Evolutionary conservation across 2,888 invertebrate species (phyloP).

Genomic region (Watsonalla cultraria): DNA sequence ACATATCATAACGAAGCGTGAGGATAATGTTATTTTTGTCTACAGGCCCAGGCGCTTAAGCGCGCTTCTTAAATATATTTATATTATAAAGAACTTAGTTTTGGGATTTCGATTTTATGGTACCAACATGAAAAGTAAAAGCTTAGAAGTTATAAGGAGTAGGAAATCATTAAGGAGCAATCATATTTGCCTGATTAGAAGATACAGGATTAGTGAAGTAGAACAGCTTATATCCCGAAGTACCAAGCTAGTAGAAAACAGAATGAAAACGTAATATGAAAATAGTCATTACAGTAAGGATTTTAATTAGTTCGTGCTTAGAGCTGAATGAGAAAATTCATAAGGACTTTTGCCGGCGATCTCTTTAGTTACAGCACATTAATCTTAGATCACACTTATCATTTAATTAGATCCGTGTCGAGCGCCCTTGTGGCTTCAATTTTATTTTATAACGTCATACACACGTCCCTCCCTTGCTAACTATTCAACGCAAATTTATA

Average conservation of each 20-base stretch:
- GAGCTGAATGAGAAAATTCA: constrained; percentile 37
- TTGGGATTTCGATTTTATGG: too few species aligned
- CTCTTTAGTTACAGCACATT: constrained; percentile 60
- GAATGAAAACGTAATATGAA: not conserved
- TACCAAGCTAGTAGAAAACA: not conserved
- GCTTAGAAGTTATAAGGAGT: too few species aligned
- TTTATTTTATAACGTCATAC: constrained; percentile 78
- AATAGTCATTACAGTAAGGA: not conserved
- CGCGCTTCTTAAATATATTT: too few species aligned
- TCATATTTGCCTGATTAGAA: too few species aligned
- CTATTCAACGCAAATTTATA: constrained; percentile 37
- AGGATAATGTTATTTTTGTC: too few species aligned
- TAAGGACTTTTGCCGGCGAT: constrained; percentile 44
- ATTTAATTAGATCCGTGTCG: constrained; percentile 76
- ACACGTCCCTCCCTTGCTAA: constrained; percentile 68
- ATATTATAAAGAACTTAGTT: too few species aligned
- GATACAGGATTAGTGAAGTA: not conserved
- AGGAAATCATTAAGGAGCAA: too few species aligned
- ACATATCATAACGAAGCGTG: too few species aligned
- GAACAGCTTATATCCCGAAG: not conserved
- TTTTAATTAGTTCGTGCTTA: constrained; percentile 24
- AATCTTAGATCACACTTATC: constrained; percentile 74
- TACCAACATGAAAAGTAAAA: too few species aligned
- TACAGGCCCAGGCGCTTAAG: too few species aligned
- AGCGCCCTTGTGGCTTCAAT: constrained; percentile 72